Conservation (phyloP, 2,113 vertebrate genomes). For the Gopherus evgoodei region DNA sequence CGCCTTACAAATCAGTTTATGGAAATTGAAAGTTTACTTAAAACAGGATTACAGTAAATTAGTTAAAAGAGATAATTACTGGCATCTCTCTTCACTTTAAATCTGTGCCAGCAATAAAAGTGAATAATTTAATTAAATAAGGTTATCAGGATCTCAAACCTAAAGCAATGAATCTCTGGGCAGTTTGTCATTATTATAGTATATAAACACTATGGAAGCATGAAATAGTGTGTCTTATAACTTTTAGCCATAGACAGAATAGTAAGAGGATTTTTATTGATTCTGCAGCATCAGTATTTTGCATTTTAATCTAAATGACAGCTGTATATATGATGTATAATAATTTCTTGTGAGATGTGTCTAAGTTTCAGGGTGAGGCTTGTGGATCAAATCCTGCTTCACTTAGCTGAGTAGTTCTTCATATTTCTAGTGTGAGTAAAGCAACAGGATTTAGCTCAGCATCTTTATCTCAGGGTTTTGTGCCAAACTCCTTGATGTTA, state of each 20-base stretch:
- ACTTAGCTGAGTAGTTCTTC: neutral
- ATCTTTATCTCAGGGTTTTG: too few species aligned
- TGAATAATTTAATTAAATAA: neutral
- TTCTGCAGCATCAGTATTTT: neutral
- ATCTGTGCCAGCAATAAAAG: neutral
- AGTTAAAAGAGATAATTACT: rapidly evolving
- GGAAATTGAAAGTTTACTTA: rapidly evolving
- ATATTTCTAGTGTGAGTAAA: neutral
- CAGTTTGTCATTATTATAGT: neutral
- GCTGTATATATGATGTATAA: rapidly evolving
- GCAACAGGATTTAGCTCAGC: neutral
- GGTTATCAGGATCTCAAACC: rapidly evolving
- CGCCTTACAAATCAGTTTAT: neutral
- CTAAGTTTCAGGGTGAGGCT: neutral
- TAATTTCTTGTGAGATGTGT: neutral
- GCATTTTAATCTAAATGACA: neutral
- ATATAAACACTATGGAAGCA: rapidly evolving
- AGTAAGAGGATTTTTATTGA: conserved; percentile 33
- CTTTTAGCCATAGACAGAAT: neutral
- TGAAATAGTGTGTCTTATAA: neutral
- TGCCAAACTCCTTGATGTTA: neutral
- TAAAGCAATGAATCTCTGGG: rapidly evolving
- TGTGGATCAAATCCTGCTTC: neutral
- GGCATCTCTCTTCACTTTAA: rapidly evolving
- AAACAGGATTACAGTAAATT: rapidly evolving